phyloP scores from a whole-genome alignment of 2,113 vertebrate species.

The Phainopepla nitens region DNA sequence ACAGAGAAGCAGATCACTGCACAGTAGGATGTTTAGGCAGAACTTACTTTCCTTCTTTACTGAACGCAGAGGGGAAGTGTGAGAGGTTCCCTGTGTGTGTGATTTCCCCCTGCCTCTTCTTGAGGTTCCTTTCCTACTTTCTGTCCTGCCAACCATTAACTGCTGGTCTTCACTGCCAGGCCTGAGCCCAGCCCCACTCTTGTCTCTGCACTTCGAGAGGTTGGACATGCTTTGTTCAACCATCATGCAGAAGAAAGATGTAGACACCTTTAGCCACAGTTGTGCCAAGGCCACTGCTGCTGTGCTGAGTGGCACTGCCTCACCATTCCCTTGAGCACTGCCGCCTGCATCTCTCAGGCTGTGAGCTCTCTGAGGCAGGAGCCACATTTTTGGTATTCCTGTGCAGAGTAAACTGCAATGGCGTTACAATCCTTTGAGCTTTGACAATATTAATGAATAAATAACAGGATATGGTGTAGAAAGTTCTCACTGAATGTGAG shows the following conservation, averaged over 20 bases:
- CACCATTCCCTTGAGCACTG: neutral
- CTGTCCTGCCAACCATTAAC: neutral
- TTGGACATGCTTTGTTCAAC: neutral
- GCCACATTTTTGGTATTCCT: neutral
- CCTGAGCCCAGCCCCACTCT: neutral
- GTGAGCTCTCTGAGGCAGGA: neutral
- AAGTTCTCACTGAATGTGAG: neutral
- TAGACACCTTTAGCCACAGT: neutral
- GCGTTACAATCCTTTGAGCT: neutral
- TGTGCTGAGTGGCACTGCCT: neutral
- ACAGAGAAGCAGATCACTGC: neutral
- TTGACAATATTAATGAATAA: neutral
- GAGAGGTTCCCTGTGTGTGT: neutral
- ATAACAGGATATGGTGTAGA: neutral
- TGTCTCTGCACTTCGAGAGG: neutral
- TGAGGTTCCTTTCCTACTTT: neutral
- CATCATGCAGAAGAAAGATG: neutral
- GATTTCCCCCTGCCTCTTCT: neutral
- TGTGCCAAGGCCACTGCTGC: neutral
- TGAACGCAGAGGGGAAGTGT: neutral
- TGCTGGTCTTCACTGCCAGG: neutral
- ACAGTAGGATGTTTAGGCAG: neutral
- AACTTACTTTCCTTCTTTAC: neutral
- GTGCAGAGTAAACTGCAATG: neutral
- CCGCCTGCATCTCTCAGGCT: neutral